Evolutionary conservation across 2,797 vertebrate species (phyloP).

Genomic region (Liparis tanakae): DNA sequence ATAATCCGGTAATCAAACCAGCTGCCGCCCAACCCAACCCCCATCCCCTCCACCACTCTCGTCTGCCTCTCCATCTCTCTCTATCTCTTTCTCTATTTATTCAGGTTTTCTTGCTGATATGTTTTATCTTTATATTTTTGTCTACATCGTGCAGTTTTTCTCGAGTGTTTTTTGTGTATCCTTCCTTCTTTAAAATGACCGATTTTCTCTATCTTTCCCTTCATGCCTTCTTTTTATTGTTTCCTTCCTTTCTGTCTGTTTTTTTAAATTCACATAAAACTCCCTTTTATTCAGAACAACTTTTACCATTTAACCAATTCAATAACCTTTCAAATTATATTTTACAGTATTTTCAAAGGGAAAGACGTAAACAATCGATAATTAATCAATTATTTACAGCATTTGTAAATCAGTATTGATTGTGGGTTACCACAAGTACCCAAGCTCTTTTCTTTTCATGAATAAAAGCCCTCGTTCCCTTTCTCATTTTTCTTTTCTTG

Average conservation of each 20-base stretch:
- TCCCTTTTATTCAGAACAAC: not conserved
- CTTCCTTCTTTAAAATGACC: not conserved
- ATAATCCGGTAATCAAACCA: constrained; percentile 87
- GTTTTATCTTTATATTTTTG: not conserved
- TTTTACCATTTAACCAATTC: not conserved
- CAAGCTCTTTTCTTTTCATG: not conserved
- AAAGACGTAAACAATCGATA: not conserved
- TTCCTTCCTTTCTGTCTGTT: not conserved
- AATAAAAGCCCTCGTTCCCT: not conserved
- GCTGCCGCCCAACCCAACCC: constrained; percentile 80
- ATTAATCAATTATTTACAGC: constrained; percentile 4
- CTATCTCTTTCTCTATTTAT: constrained; percentile 15
- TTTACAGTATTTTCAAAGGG: constrained; percentile 6
- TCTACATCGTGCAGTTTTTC: not conserved
- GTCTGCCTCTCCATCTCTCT: constrained; percentile 1
- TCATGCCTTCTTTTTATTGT: no score
- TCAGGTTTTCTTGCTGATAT: not conserved
- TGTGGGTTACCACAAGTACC: not conserved
- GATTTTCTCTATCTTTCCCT: not conserved
- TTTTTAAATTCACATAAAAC: not conserved
- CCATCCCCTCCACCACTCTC: constrained; percentile 40
- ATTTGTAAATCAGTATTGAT: not conserved
- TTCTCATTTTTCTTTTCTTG: not conserved
- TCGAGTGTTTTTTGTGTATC: no score
- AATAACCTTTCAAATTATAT: not conserved